Evolutionary conservation across 2,113 vertebrate species (phyloP), one percentile per base, ranked within the genome.

Genomic region (Nyctibius bracteatus): DNA sequence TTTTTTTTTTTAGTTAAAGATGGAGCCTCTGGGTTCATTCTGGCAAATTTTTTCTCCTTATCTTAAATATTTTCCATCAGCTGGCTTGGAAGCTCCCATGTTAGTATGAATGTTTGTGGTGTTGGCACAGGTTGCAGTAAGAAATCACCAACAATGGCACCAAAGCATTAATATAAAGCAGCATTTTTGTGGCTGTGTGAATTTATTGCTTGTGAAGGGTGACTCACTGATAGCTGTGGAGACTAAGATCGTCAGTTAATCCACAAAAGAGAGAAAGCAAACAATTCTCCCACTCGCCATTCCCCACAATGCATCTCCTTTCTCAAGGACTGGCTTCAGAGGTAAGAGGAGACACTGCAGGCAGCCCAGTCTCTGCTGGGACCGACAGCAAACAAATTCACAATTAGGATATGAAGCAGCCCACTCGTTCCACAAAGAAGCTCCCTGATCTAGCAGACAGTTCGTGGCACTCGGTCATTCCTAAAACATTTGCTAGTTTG

Each of bases 161-260:
- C 72, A 58, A 77, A 57, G 80, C 37, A 35, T 73, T 88, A 58
- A 87, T 52, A 87, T 41, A 66, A 58, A 78, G 63, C 72, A 81
- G 43, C 63, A 78, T 94, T 95, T 87, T 71, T 94, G 88, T 71
- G 96, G 82, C 67, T 90, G 20, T 68, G 49, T 41, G 86, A 89
- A 82, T 95, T 95, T 74, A 70, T 30, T 83, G 51, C 82, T 81
- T 19, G 58, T 78, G 92, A 88, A 83, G 31, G 61, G 58, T 78
- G 91, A 83, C 80, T 93, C 88, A 88, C 33, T 3, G 22, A 92
- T 70, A 93, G 79, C 67, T 80, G 35, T 13, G 67, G 67, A 80
- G 61, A 18, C 71, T 68, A 73, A 80, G 59, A 93, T 58, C 68
- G 57, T 67, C 49, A 57, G 67, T 35, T 75, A 46, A 82, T 81